A percentile compares a stretch with the other conserved stretches of the same genome.
phyloP scores from a whole-genome alignment of 1,140 invertebrate species.

The Agraylea sexmaculata region DNA sequence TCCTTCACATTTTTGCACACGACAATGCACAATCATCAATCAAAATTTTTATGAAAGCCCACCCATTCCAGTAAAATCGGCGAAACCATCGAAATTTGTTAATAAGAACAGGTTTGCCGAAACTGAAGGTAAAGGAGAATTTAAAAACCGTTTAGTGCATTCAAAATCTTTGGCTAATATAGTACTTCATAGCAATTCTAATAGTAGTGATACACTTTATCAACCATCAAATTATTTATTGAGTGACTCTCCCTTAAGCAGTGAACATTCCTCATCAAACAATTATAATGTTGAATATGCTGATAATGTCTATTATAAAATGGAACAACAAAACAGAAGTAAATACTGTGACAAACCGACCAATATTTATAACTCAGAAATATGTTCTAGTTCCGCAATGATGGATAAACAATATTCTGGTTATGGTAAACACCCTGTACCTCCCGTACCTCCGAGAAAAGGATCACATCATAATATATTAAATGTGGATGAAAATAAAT shows the following conservation, averaged over 20 bases:
- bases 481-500: constrained; percentile 34
- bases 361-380: constrained; percentile 1
- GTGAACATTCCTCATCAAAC: constrained; percentile 34
- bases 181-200: constrained; percentile 35
- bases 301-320: constrained; percentile 28
- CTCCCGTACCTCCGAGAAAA: constrained; percentile 36
- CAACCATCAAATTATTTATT: constrained; percentile 31
- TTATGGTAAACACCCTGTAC: constrained; percentile 25
- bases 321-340: constrained; percentile 20
- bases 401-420: constrained; percentile 2
- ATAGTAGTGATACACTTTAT: constrained; percentile 37
- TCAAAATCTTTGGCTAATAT: constrained; percentile 39
- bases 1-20: constrained; percentile 37
- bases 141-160: too few species aligned
- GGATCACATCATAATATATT: constrained; percentile 35
- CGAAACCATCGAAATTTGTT: too few species aligned
- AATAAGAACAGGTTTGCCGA: too few species aligned
- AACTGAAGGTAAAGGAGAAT: too few species aligned
- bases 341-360: constrained; percentile 35
- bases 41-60: too few species aligned
- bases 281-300: constrained; percentile 34
- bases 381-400: background rate
- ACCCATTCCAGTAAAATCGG: too few species aligned
- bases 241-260: constrained; percentile 33
- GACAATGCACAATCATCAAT: too few species aligned